Percentiles rank a stretch among this genome's conserved stretches.
Evolutionary conservation across 2,797 vertebrate genomes (phyloP).

Genomic region (Acipenser ruthenus): DNA sequence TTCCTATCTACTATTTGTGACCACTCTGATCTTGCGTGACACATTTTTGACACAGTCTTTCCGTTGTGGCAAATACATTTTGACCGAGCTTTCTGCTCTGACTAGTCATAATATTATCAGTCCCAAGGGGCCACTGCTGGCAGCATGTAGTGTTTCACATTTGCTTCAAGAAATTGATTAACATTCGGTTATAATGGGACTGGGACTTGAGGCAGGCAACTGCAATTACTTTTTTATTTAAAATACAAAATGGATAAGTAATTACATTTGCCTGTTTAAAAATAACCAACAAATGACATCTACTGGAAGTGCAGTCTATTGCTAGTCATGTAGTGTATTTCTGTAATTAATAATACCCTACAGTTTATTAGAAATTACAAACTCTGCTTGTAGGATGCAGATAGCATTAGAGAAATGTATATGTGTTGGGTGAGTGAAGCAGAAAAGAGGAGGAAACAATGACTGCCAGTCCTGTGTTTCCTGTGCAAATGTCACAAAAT

Average conservation of each 20-base stretch:
- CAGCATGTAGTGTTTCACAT: constrained; percentile 45
- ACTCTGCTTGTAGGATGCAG: constrained; percentile 26
- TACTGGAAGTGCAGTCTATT: constrained; percentile 44
- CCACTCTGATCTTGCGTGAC: not conserved
- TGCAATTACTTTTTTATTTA: constrained; percentile 37
- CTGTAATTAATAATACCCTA: constrained; percentile 50
- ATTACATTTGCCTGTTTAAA: constrained; percentile 39
- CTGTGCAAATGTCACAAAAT: constrained; percentile 38
- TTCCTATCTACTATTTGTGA: too few species aligned
- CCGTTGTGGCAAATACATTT: not conserved
- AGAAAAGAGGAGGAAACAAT: constrained; percentile 40
- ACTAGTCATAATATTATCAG: constrained; percentile 6
- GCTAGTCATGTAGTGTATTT: constrained; percentile 40
- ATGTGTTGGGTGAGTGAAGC: constrained; percentile 27
- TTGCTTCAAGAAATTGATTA: constrained; percentile 55
- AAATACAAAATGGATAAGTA: constrained; percentile 40
- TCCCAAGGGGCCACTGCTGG: constrained; percentile 27
- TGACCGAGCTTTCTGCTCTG: constrained; percentile 6
- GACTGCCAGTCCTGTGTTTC: constrained; percentile 35
- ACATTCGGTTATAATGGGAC: constrained; percentile 47
- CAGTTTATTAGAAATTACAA: constrained; percentile 39
- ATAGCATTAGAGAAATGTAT: constrained; percentile 34
- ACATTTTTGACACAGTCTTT: not conserved
- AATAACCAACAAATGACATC: constrained; percentile 40
- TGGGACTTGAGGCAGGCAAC: constrained; percentile 40